Evolutionary conservation across 2,797 vertebrate species (phyloP).

Genomic region (Karalla daura): DNA sequence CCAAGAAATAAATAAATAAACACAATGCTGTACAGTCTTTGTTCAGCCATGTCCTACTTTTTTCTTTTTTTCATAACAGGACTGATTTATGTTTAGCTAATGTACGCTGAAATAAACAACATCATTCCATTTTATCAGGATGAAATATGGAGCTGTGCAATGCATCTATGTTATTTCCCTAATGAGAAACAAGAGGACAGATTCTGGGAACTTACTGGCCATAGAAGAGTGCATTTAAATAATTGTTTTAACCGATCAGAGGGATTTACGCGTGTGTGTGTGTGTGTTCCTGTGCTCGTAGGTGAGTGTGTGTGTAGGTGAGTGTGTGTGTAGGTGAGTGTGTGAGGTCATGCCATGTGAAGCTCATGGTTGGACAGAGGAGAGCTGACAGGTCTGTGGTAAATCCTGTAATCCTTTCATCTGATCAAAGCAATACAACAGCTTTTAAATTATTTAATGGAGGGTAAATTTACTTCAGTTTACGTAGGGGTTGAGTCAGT

Average conservation of each 20-base stretch:
- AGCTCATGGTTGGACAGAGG: slow-evolving; percentile 49
- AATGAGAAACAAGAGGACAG: slow-evolving; percentile 75
- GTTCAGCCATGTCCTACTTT: slow-evolving; percentile 54
- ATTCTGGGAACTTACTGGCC: slow-evolving; percentile 61
- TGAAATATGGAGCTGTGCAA: slow-evolving; percentile 64
- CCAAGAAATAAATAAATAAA: slow-evolving; percentile 37
- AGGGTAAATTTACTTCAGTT: slow-evolving; percentile 62
- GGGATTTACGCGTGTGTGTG: slow-evolving; percentile 68
- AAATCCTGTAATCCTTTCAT: slow-evolving; percentile 85
- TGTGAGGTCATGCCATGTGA: slow-evolving; percentile 41
- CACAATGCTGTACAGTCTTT: slow-evolving; percentile 25
- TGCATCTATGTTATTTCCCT: slow-evolving; percentile 76
- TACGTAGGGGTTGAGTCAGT: slow-evolving; percentile 33
- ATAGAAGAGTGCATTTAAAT: slow-evolving; percentile 82
- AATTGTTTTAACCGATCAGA: slow-evolving; percentile 83
- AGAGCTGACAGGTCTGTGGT: slow-evolving; percentile 69
- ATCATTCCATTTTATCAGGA: slow-evolving; percentile 69
- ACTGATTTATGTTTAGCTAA: slow-evolving; percentile 64
- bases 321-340: slow-evolving; percentile 23
- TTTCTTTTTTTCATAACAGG: slow-evolving; percentile 11
- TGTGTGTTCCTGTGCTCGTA: slow-evolving; percentile 19
- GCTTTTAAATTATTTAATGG: slow-evolving; percentile 83
- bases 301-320: no score
- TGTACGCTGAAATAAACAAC: slow-evolving; percentile 60
- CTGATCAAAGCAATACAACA: slow-evolving; percentile 84